Evolutionary conservation across 2,888 invertebrate genomes (phyloP).

Genomic region (Agrotis puta): DNA sequence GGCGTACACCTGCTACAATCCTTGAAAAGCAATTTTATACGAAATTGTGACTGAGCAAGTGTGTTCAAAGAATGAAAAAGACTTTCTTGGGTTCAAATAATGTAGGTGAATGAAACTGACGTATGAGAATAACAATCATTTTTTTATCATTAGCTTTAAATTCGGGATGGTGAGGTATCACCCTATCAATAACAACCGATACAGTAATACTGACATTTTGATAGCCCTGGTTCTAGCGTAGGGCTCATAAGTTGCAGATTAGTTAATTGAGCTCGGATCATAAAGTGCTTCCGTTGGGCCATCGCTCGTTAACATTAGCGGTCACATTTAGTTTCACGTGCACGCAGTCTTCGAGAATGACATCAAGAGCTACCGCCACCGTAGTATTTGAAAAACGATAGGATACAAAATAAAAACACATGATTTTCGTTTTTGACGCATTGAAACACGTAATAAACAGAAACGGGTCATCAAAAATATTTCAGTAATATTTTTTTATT

Average conservation of each 20-base stretch:
- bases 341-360: background rate
- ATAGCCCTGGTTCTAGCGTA: slow-evolving; percentile 24
- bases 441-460: background rate
- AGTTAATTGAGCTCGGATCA: slow-evolving; percentile 34
- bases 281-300: slow-evolving; percentile 40
- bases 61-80: background rate
- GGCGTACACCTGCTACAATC: slow-evolving; percentile 4
- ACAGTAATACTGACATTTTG: background rate
- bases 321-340: slow-evolving; percentile 9
- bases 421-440: background rate
- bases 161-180: background rate
- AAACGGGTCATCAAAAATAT: background rate
- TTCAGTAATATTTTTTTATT: background rate
- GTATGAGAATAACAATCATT: background rate
- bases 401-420: background rate
- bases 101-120: background rate
- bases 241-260: slow-evolving; percentile 31
- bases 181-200: background rate
- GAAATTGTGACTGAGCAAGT: background rate
- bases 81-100: background rate
- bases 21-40: slow-evolving; percentile 1
- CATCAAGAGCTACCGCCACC: background rate
- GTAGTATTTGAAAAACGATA: background rate
- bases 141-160: background rate
- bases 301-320: slow-evolving; percentile 14